phyloP scores from a whole-genome alignment of 1,140 invertebrate species.

The Brachionus rotundiformis region DNA sequence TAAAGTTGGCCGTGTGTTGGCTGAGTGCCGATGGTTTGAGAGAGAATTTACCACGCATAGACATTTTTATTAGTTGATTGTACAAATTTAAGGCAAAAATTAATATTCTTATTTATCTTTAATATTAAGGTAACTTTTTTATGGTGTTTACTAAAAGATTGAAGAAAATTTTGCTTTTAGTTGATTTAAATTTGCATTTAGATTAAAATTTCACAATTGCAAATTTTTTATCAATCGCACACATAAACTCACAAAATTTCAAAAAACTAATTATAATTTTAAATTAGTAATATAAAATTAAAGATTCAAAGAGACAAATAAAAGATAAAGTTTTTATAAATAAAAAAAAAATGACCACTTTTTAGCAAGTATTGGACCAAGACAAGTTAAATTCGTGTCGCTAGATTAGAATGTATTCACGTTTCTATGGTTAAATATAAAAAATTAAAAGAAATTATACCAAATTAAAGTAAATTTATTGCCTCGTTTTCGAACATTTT shows the following conservation, averaged over 20 bases:
- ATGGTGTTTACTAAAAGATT: slow-evolving; percentile 20
- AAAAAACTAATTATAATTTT: background rate
- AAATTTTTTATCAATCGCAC: slow-evolving; percentile 9
- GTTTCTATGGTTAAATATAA: slow-evolving; percentile 9
- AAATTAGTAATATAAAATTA: background rate
- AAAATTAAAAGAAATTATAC: background rate
- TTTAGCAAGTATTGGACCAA: background rate
- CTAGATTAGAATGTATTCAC: background rate
- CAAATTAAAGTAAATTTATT: background rate
- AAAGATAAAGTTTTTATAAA: background rate
- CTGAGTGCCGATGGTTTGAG: slow-evolving; percentile 39
- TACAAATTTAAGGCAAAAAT: background rate
- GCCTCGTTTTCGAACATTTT: background rate
- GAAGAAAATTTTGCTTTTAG: slow-evolving; percentile 16
- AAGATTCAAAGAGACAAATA: background rate
- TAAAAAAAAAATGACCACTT: background rate
- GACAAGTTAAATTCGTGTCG: background rate
- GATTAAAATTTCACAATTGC: slow-evolving; percentile 32
- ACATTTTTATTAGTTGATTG: background rate
- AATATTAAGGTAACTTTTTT: slow-evolving; percentile 23
- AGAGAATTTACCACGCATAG: slow-evolving; percentile 32
- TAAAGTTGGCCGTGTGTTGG: slow-evolving; percentile 48
- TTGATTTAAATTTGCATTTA: slow-evolving; percentile 11
- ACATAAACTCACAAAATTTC: background rate
- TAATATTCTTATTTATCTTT: slow-evolving; percentile 23